These are phyloP conservation scores for Gephyroberyx darwinii DNA, from an alignment of 2,797 vertebrate species.

Conservation along the genomic window DNA sequence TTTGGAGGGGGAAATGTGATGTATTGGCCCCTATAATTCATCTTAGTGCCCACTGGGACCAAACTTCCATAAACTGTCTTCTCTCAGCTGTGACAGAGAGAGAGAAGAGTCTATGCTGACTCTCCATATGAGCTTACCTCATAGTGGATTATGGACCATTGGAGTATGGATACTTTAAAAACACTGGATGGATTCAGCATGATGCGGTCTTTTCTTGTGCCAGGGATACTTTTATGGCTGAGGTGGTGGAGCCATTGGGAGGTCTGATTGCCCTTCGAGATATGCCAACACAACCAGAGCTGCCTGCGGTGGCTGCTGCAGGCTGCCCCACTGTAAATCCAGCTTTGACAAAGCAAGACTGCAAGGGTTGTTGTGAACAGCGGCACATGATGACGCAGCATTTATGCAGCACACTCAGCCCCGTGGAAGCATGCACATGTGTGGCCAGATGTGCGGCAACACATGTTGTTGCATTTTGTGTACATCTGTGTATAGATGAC, in stretches of 20 bases:
- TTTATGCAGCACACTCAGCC: conserved; percentile 36
- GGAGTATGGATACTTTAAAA: conserved; percentile 36
- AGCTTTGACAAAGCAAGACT: conserved; percentile 34
- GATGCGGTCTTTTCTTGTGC: conserved; percentile 51
- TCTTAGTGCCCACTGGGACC: conserved; percentile 10
- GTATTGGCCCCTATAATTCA: conserved; percentile 15
- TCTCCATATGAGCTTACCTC: conserved; percentile 52
- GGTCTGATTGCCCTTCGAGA: conserved; percentile 53
- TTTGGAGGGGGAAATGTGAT: conserved; percentile 16
- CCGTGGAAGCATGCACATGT: conserved; percentile 10
- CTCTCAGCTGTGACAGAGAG: conserved; percentile 32
- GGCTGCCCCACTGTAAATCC: conserved; percentile 20
- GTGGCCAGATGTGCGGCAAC: conserved; percentile 12
- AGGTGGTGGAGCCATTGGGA: conserved; percentile 47
- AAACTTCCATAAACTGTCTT: conserved; percentile 48
- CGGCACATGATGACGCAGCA: conserved; percentile 48
- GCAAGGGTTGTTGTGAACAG: conserved; percentile 28
- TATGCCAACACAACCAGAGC: conserved; percentile 51
- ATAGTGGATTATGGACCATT: conserved; percentile 40
- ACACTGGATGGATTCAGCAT: conserved; percentile 42
- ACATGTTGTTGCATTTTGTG: conserved; percentile 47
- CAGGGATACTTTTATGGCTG: conserved; percentile 59
- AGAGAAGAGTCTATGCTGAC: conserved; percentile 32
- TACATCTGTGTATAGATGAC: conserved; percentile 44
- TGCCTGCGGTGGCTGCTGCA: conserved; percentile 38